These are phyloP conservation scores for Siphamia tubifer DNA, from an alignment of 2,113 vertebrate genomes.

Conservation along the genomic window DNA sequence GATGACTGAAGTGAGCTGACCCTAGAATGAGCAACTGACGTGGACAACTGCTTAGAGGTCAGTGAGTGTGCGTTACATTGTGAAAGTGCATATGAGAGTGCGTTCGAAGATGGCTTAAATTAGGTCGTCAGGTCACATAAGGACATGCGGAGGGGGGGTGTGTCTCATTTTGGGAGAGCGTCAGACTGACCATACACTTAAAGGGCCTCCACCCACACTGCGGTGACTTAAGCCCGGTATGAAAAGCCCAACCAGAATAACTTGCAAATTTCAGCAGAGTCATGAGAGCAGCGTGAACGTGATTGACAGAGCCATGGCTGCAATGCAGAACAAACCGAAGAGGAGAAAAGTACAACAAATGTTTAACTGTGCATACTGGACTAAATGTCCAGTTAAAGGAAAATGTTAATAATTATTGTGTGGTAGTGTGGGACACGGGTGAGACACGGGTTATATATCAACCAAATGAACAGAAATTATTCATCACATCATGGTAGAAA, in stretches of 20 bases:
- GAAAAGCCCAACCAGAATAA: slow-evolving; percentile 24
- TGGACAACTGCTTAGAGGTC: slow-evolving; percentile 37
- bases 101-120: neutral
- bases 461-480: neutral
- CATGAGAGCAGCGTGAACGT: neutral
- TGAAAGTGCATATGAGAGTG: slow-evolving; percentile 4
- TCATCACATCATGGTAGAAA: too few species aligned
- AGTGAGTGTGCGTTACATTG: slow-evolving; percentile 26
- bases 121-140: slow-evolving; percentile 36
- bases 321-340: neutral
- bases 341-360: neutral
- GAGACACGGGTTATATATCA: neutral
- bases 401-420: slow-evolving; percentile 1
- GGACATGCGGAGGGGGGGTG: slow-evolving; percentile 33
- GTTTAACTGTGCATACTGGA: neutral
- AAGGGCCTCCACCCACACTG: slow-evolving; percentile 22
- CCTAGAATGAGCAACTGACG: neutral
- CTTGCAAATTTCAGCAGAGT: slow-evolving; percentile 15
- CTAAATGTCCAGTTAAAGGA: neutral
- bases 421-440: neutral
- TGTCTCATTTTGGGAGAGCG: slow-evolving; percentile 25
- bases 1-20: neutral
- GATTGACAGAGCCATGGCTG: neutral
- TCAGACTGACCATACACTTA: slow-evolving; percentile 3
- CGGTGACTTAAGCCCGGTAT: neutral